Percentiles rank a stretch among this genome's conserved stretches.
Evolutionary conservation across 2,113 vertebrate genomes (phyloP).

Genomic region (Nannobrachium achirus): DNA sequence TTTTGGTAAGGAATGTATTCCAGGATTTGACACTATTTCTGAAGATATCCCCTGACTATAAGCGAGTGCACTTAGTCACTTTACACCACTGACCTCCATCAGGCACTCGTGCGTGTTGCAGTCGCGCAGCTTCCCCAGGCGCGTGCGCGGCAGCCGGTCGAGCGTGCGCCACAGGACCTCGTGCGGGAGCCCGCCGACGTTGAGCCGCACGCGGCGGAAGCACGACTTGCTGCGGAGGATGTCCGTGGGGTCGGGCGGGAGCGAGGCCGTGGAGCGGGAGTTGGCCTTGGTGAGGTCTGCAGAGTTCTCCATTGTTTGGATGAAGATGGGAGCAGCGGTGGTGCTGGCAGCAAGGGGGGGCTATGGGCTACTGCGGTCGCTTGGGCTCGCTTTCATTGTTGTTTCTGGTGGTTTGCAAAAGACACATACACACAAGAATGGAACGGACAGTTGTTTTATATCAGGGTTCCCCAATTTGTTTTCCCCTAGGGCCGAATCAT

Average conservation of each 20-base stretch:
- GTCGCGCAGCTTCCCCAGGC: slow-evolving; percentile 93
- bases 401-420: slow-evolving; percentile 72
- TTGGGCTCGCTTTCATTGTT: slow-evolving; percentile 84
- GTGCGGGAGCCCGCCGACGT: slow-evolving; percentile 96
- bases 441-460: too few species aligned
- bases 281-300: slow-evolving; percentile 91
- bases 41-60: too few species aligned
- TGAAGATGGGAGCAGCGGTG: too few species aligned
- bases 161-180: slow-evolving; percentile 98
- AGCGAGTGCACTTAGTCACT: too few species aligned
- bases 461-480: too few species aligned
- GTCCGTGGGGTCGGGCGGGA: slow-evolving; percentile 94
- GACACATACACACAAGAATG: too few species aligned
- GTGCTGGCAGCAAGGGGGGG: slow-evolving; percentile 46
- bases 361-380: slow-evolving; percentile 71
- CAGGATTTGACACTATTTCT: too few species aligned
- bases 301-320: slow-evolving; percentile 69
- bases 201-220: slow-evolving; percentile 93
- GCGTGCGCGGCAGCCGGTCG: slow-evolving; percentile 93
- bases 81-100: slow-evolving; percentile 96
- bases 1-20: too few species aligned
- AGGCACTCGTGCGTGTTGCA: slow-evolving; percentile 94
- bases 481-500: too few species aligned
- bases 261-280: slow-evolving; percentile 91
- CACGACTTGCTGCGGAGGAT: slow-evolving; percentile 94